These are phyloP conservation scores for Diceros bicornis DNA, from an alignment of 2,797 vertebrate species.

Conservation along the genomic window DNA sequence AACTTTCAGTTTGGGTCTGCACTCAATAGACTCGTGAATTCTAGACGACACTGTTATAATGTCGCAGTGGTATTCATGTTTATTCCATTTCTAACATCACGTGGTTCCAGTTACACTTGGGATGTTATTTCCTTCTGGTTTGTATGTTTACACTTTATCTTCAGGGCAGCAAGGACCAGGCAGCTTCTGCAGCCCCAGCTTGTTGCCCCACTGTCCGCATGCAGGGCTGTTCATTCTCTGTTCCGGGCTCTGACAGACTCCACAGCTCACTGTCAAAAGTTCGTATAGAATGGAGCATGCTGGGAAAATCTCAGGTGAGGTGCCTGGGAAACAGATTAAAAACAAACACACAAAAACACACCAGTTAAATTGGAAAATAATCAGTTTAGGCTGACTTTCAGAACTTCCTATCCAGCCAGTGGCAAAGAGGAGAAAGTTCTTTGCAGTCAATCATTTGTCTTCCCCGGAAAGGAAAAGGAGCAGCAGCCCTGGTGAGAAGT, in stretches of 20 bases:
- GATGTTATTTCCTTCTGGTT: neutral
- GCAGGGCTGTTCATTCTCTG: neutral
- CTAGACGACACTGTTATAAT: neutral
- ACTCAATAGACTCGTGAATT: neutral
- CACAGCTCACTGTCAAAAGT: neutral
- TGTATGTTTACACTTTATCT: neutral
- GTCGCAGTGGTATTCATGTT: fast-evolving
- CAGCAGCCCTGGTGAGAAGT: fast-evolving
- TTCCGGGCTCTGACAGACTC: neutral
- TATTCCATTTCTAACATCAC: fast-evolving
- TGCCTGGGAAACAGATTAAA: constrained; percentile 46
- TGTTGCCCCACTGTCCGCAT: fast-evolving
- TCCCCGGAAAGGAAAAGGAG: neutral
- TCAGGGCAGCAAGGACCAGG: neutral
- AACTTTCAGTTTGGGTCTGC: neutral
- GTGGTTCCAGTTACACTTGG: too few species aligned
- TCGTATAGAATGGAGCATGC: neutral
- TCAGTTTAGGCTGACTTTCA: neutral
- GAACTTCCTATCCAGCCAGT: neutral
- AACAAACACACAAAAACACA: constrained; percentile 40
- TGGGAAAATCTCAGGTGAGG: neutral
- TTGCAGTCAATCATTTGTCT: neutral
- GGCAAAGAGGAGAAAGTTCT: neutral
- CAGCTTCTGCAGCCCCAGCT: neutral
- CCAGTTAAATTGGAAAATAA: neutral